Evolutionary conservation across 2,113 vertebrate genomes (phyloP).

Genomic region (Sminthopsis crassicaudata): DNA sequence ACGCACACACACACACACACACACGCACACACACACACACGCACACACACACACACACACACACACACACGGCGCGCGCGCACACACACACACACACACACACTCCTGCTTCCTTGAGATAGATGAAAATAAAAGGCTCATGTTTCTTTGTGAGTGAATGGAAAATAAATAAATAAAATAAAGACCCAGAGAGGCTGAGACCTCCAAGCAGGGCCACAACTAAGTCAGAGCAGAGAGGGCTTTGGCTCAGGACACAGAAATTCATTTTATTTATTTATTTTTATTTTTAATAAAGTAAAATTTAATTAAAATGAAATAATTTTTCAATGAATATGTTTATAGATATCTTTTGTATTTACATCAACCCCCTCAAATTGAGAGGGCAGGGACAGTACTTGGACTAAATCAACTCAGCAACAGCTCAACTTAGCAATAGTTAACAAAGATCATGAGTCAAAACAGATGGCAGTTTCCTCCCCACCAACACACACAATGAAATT

Average conservation of each 20-base stretch:
- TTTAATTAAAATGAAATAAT: background rate
- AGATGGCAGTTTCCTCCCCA: background rate
- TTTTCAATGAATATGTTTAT: background rate
- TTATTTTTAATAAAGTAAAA: background rate
- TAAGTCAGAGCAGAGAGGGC: background rate
- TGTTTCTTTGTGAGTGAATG: background rate
- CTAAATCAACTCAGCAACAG: background rate
- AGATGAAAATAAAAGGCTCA: background rate
- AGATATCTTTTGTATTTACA: background rate
- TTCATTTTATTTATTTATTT: background rate
- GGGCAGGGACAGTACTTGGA: background rate
- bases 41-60: background rate
- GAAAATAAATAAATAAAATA: background rate
- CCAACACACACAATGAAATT: background rate
- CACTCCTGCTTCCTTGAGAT: background rate
- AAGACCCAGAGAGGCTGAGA: background rate
- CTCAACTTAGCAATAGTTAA: background rate
- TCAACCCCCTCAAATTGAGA: background rate
- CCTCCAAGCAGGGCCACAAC: background rate
- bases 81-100: background rate
- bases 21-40: background rate
- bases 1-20: background rate
- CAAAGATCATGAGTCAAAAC: background rate
- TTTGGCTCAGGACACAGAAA: background rate
- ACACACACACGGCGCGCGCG: background rate